phyloP scores from a whole-genome alignment of 2,888 invertebrate genomes.

The Andrena dorsata region DNA sequence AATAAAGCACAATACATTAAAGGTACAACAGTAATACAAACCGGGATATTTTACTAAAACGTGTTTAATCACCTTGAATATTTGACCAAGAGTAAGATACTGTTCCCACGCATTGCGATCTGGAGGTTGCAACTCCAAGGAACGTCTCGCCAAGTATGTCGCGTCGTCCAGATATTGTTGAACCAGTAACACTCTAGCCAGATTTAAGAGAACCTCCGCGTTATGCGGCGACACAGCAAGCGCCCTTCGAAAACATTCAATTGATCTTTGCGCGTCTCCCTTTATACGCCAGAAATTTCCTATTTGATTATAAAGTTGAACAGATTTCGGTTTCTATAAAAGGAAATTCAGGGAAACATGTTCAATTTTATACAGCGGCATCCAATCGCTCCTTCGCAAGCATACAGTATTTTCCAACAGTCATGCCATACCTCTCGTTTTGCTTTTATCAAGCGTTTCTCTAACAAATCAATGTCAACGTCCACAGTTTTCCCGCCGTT shows the following conservation, averaged over 20 bases:
- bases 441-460: conserved; percentile 91
- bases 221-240: conserved; percentile 94
- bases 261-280: conserved; percentile 94
- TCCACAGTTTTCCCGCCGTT: conserved; percentile 88
- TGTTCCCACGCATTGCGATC: conserved; percentile 96
- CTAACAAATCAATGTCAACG: conserved; percentile 91
- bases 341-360: conserved; percentile 10
- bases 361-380: not conserved
- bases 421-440: conserved; percentile 88
- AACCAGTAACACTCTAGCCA: conserved; percentile 93
- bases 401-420: not conserved
- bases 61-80: conserved; percentile 88
- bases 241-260: conserved; percentile 95
- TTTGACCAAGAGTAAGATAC: conserved; percentile 96
- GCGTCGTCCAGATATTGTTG: conserved; percentile 96
- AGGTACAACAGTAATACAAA: not conserved
- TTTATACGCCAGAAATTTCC: conserved; percentile 97
- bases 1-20: not conserved
- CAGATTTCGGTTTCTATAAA: conserved; percentile 91
- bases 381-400: not conserved
- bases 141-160: conserved; percentile 93
- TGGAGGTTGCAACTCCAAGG: conserved; percentile 93
- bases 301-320: conserved; percentile 95
- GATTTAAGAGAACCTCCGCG: conserved; percentile 93
- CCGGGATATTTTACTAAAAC: not conserved